phyloP scores from a whole-genome alignment of 2,888 invertebrate species.

The Formica aserva region DNA sequence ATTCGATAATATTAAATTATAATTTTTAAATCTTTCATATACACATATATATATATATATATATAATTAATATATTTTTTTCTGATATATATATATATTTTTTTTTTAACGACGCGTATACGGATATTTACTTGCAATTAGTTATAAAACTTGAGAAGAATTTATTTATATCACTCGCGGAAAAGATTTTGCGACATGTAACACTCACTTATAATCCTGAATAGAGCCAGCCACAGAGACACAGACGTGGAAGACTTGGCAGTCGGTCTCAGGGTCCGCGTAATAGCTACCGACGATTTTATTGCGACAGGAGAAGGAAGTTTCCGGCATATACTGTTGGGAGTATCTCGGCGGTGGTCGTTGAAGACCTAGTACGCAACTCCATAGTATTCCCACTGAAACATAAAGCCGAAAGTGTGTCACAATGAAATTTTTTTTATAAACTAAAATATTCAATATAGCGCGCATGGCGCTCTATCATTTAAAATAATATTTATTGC shows the following conservation, averaged over 20 bases:
- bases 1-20: not conserved
- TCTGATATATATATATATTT: not conserved
- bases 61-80: too few species aligned
- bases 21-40: not conserved
- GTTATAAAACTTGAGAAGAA: not conserved
- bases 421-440: not conserved
- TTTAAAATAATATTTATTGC: not conserved
- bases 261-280: constrained; percentile 94
- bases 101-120: not conserved
- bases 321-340: constrained; percentile 87
- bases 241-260: constrained; percentile 96
- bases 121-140: not conserved
- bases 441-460: not conserved
- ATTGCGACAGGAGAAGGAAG: constrained; percentile 92
- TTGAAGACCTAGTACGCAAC: constrained; percentile 82
- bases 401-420: constrained; percentile 46
- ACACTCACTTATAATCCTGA: constrained; percentile 83
- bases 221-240: constrained; percentile 91
- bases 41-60: too few species aligned
- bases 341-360: constrained; percentile 86
- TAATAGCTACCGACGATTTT: constrained; percentile 96
- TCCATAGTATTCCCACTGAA: constrained; percentile 78
- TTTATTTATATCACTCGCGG: not conserved
- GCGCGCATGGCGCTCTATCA: not conserved
- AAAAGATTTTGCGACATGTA: constrained; percentile 3